Base-by-base conservation (phyloP, 2,888 invertebrate genomes). In the Willowsia nigromaculata region DNA sequence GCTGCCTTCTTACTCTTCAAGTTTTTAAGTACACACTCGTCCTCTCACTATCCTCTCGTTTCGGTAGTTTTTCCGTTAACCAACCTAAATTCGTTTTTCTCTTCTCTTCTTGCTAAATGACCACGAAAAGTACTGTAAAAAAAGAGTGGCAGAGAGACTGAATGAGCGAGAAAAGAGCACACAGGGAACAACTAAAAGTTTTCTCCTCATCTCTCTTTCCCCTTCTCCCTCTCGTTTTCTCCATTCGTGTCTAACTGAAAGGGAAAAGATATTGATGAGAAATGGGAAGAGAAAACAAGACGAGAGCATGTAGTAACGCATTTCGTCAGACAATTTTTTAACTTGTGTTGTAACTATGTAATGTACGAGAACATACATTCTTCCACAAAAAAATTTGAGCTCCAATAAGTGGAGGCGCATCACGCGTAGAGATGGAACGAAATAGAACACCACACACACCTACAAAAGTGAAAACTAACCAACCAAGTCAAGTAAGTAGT, bases 211-310 rank as follows among this genome's bases (percentile, higher is more conserved):
- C 68, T 68, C 11, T 18, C 40, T 22, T 18, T 3, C 18, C 1
- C 65, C 33, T n/a, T 18, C 33, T 33, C 18, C 15, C 33, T 33
- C 22, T 65, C 37, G 25, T 83, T 82, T 82, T 81, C 18, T 81
- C 27, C 43, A 50, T 33, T 27, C 50, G 62, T 78, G 74, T 85
- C 62, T 30, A 85, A 85, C 76, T 65, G 27, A 68, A 86, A 25
- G 71, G 25, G 22, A 71, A 78, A 86, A 56, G 86, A 81, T 86
- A 86, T 86, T 86, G 86, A 86, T 86, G 86, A 86, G 86, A 81
- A 86, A 68, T 86, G 86, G 86, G 80, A 78, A 85, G 85, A 18
- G 65, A 81, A 81, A 86, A 86, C 80, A 80, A 81, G 80, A 86
- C 81, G 86, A 27, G 47, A 53, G 40, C 68, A 62, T 59, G 56